A percentile compares a stretch with the other conserved stretches of the same genome.
phyloP scores from a whole-genome alignment of 2,888 invertebrate genomes.

The Oxyteleia sp. region DNA sequence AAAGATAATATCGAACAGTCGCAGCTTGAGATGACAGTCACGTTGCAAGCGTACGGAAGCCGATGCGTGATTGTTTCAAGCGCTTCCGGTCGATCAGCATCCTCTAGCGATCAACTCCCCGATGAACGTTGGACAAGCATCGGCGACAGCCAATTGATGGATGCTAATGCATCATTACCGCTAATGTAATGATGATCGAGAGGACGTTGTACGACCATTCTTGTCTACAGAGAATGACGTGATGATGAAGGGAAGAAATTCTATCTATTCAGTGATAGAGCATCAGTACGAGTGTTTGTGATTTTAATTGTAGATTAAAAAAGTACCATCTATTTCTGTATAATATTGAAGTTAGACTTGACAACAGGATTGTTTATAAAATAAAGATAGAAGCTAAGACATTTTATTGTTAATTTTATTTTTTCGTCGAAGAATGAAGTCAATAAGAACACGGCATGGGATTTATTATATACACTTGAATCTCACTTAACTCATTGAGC shows the following conservation, averaged over 20 bases:
- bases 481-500: too few relatives aligned
- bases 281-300: slow-evolving; percentile 9
- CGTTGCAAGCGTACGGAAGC: slow-evolving; percentile 76
- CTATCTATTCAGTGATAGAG: slow-evolving; percentile 53
- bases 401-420: too few relatives aligned
- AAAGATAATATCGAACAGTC: slow-evolving; percentile 40
- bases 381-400: too few relatives aligned
- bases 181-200: slow-evolving; percentile 85
- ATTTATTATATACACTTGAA: too few relatives aligned
- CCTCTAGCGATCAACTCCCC: slow-evolving; percentile 77
- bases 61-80: slow-evolving; percentile 80
- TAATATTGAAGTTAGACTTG: too few relatives aligned
- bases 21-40: slow-evolving; percentile 75
- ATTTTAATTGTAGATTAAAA: slow-evolving; percentile 13
- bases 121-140: slow-evolving; percentile 79
- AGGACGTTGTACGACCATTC: slow-evolving; percentile 78
- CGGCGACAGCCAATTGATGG: slow-evolving; percentile 84
- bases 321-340: too few relatives aligned
- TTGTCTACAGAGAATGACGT: slow-evolving; percentile 66
- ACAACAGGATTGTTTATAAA: too few relatives aligned
- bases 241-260: slow-evolving; percentile 74
- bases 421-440: too few relatives aligned
- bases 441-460: too few relatives aligned
- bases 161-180: slow-evolving; percentile 84
- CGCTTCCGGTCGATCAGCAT: slow-evolving; percentile 77